A percentile compares a stretch with the other conserved stretches of the same genome.
These are phyloP conservation scores for Podarcis siculus DNA, from an alignment of 2,797 vertebrate species.

Conservation along the genomic window DNA sequence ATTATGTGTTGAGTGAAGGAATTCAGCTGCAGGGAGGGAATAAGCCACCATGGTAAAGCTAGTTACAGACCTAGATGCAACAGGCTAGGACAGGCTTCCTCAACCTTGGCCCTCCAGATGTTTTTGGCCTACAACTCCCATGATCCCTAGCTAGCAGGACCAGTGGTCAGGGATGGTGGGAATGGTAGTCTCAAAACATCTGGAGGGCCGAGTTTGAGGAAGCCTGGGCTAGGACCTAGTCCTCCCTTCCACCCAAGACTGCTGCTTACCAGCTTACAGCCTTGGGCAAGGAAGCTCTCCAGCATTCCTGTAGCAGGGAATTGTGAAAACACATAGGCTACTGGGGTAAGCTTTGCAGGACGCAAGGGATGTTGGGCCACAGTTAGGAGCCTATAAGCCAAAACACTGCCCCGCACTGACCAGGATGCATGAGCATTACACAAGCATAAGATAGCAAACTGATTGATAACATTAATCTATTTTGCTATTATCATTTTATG, in stretches of 20 bases:
- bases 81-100: neutral
- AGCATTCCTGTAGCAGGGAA: neutral
- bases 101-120: too few relatives aligned
- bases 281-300: neutral
- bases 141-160: too few relatives aligned
- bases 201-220: too few relatives aligned
- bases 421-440: neutral
- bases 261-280: neutral
- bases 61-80: neutral
- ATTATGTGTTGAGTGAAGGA: neutral
- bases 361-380: neutral
- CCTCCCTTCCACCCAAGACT: neutral
- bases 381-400: neutral
- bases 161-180: too few relatives aligned
- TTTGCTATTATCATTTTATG: neutral
- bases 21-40: neutral
- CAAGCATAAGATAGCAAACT: neutral
- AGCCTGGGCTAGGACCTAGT: neutral
- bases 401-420: neutral
- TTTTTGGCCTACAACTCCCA: too few relatives aligned
- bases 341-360: neutral
- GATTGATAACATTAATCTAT: neutral
- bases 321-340: neutral
- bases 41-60: neutral
- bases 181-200: too few relatives aligned